Evolutionary conservation across 92 coral and sea anemone species (phyloP).

Genomic region (Porites rus): DNA sequence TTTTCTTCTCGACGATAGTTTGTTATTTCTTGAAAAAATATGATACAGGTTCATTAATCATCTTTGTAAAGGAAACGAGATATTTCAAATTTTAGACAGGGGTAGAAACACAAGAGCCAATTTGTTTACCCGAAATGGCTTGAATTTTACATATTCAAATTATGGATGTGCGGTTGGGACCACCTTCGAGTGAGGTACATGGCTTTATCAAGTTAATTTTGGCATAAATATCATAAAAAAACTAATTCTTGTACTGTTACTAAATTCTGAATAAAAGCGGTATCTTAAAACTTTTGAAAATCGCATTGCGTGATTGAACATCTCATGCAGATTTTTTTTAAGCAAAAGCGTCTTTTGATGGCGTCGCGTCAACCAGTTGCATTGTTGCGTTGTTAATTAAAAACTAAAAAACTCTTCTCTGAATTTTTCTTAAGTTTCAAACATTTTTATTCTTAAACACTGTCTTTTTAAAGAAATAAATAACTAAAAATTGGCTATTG

Average conservation of each 20-base stretch:
- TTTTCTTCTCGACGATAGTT: slow-evolving; percentile 8
- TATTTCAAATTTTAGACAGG: slow-evolving; percentile 30
- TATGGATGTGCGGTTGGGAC: slow-evolving; percentile 25
- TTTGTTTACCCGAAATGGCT: slow-evolving; percentile 25
- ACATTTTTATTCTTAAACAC: too few species aligned
- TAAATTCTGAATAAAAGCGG: neutral
- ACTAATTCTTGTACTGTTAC: neutral
- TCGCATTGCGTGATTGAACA: slow-evolving; percentile 4
- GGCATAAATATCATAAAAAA: too few species aligned
- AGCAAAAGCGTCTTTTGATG: neutral
- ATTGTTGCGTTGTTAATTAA: neutral
- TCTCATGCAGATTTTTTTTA: neutral
- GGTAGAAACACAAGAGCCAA: slow-evolving; percentile 66
- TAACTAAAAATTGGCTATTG: too few species aligned
- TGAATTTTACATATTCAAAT: slow-evolving; percentile 47
- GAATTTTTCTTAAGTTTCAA: too few species aligned
- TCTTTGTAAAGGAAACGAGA: neutral
- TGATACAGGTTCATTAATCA: neutral
- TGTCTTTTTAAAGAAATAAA: too few species aligned
- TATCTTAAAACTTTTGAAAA: neutral
- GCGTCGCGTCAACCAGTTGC: neutral
- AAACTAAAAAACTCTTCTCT: neutral
- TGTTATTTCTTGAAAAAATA: slow-evolving; percentile 26
- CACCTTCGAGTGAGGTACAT: too few species aligned
- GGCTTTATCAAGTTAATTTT: too few species aligned